These are phyloP conservation scores for cattle (Bos taurus) DNA, from an alignment of 2,113 vertebrate genomes.

Conservation along the genomic window ARS-UCD2.0 NC_037328.1:140517501-140518000, in stretches of 20 bases:
- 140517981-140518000: accelerated
- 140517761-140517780: not conserved
- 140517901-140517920: not conserved
- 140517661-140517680: not conserved
- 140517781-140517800: not conserved
- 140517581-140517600: not conserved
- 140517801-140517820: no score
- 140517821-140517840: not conserved
- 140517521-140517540: not conserved
- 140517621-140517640: not conserved
- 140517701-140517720: not conserved
- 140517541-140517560: not conserved
- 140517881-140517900: not conserved
- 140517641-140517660: not conserved
- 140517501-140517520: not conserved
- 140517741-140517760: not conserved
- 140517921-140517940: accelerated
- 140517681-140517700: not conserved
- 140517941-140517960: not conserved
- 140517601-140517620: not conserved
- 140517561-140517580: not conserved
- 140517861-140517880: not conserved
- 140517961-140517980: not conserved
- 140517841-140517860: no score
- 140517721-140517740: not conserved